Percentiles rank a stretch among this genome's conserved stretches.
Evolutionary conservation across 2,113 vertebrate genomes (phyloP).

Genomic region (Oxyura jamaicensis): DNA sequence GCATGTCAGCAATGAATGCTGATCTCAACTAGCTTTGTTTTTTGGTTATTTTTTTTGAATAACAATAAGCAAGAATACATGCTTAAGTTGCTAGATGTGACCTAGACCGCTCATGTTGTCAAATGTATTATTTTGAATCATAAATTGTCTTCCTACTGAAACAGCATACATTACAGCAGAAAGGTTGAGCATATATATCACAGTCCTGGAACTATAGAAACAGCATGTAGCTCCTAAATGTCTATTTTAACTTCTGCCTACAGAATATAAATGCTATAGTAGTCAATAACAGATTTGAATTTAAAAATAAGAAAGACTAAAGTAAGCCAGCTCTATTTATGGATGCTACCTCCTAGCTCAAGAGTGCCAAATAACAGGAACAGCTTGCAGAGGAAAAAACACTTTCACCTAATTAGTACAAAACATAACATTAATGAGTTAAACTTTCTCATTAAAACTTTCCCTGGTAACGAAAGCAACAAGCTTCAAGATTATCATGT

Average conservation of each 20-base stretch:
- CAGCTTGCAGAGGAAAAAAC: neutral
- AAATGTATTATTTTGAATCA: neutral
- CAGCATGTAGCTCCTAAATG: neutral
- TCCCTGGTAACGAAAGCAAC: neutral
- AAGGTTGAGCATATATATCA: neutral
- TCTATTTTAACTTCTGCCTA: neutral
- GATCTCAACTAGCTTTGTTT: neutral
- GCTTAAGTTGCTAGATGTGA: neutral
- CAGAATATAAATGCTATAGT: neutral
- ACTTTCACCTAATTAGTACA: neutral
- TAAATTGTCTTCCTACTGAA: neutral
- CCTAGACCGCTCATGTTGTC: neutral
- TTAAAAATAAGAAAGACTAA: neutral
- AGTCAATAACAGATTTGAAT: neutral
- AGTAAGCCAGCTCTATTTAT: neutral
- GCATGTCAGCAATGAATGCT: neutral
- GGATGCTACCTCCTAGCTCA: neutral
- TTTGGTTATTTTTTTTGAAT: neutral
- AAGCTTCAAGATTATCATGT: neutral
- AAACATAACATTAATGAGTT: neutral
- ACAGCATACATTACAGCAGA: neutral
- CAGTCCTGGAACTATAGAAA: neutral
- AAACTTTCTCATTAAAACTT: slow-evolving; percentile 27
- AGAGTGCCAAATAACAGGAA: neutral
- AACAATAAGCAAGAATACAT: neutral